Conservation (phyloP, 2,888 invertebrate genomes). For the Cosmopolites sordidus region DNA sequence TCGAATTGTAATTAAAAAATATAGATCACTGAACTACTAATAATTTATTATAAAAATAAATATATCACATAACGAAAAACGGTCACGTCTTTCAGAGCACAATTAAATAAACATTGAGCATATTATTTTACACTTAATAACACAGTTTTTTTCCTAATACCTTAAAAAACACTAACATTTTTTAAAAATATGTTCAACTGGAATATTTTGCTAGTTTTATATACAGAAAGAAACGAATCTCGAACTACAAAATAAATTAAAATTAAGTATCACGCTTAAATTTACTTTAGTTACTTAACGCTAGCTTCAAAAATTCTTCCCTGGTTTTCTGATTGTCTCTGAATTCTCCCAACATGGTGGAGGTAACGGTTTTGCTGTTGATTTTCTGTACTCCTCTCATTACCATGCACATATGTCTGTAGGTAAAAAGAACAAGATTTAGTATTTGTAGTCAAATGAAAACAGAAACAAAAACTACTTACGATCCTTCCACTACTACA, state of each 20-base stretch:
- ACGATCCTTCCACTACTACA: constrained; percentile 98
- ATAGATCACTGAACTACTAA: too few relatives aligned
- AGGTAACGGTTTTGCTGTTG: constrained; percentile 97
- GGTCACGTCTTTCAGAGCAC: too few relatives aligned
- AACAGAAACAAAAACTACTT: too few relatives aligned
- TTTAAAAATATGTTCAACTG: neutral
- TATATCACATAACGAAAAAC: neutral
- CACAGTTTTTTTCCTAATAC: neutral
- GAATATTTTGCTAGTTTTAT: neutral
- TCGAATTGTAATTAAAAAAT: too few relatives aligned
- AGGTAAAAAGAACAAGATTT: constrained; percentile 27
- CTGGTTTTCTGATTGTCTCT: constrained; percentile 98
- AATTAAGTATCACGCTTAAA: neutral
- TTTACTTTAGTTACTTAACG: constrained; percentile 65
- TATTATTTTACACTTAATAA: neutral
- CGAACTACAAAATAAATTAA: neutral
- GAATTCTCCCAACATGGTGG: constrained; percentile 99
- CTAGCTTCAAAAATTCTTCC: constrained; percentile 95
- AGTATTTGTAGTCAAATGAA: too few relatives aligned
- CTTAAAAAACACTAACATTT: neutral
- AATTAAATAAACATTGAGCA: neutral
- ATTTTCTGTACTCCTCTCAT: constrained; percentile 99
- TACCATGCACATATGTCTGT: constrained; percentile 99
- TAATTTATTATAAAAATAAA: too few relatives aligned
- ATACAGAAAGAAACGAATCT: neutral